These are phyloP conservation scores for Podiceps cristatus DNA, from an alignment of 2,113 vertebrate genomes.

Conservation along the genomic window DNA sequence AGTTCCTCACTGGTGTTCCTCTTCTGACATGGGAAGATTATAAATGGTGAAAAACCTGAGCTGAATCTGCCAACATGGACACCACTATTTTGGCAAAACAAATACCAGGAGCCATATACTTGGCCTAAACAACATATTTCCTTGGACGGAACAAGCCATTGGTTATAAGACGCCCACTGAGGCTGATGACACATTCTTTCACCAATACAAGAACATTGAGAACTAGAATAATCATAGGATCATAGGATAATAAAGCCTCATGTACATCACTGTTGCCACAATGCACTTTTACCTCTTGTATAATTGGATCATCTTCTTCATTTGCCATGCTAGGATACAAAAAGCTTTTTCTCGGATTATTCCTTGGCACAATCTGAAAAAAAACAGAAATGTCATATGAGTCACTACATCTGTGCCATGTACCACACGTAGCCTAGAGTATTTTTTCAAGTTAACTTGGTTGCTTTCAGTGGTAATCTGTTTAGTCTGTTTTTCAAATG, in stretches of 20 bases:
- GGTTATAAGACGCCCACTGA: neutral
- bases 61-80: neutral
- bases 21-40: neutral
- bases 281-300: conserved; percentile 89
- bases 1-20: neutral
- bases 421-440: neutral
- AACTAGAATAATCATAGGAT: neutral
- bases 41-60: neutral
- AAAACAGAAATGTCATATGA: neutral
- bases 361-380: conserved; percentile 61
- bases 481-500: neutral
- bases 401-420: neutral
- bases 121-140: neutral
- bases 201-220: neutral
- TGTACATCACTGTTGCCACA: neutral
- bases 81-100: neutral
- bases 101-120: neutral
- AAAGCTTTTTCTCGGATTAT: conserved; percentile 12
- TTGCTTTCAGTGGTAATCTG: neutral
- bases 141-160: neutral
- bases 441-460: neutral
- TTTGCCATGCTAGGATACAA: conserved; percentile 90
- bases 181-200: neutral
- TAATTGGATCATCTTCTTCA: conserved; percentile 95
- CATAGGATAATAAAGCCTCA: neutral